These are phyloP conservation scores for Cyclophora albipunctata DNA, from an alignment of 2,888 invertebrate genomes.

Conservation along the genomic window DNA sequence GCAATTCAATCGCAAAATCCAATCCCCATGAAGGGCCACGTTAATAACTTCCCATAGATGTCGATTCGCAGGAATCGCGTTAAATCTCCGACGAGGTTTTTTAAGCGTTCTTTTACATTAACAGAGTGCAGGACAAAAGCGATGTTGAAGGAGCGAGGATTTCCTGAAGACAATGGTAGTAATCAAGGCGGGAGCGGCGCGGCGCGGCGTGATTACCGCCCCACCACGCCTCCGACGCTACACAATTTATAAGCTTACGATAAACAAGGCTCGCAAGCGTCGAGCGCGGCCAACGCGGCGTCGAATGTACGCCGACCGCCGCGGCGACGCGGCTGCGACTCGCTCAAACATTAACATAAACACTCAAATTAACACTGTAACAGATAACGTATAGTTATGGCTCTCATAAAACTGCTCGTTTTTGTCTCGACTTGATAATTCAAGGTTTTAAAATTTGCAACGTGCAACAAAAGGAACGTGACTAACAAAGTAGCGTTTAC, in stretches of 20 bases:
- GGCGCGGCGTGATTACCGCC: conserved; percentile 38
- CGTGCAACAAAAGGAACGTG: conserved; percentile 21
- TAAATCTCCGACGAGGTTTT: conserved; percentile 27
- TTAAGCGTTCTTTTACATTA: conserved; percentile 37
- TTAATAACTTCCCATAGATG: conserved; percentile 32
- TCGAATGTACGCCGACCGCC: conserved; percentile 2
- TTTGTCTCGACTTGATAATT: conserved; percentile 6
- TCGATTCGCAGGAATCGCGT: conserved; percentile 9
- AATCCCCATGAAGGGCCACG: conserved; percentile 37
- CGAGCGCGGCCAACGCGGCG: conserved; percentile 1
- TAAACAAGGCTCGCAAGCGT: conserved; percentile 37
- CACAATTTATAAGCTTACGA: conserved; percentile 47
- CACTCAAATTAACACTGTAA: conserved; percentile 7
- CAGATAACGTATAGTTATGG: conserved; percentile 4
- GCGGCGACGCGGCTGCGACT: conserved; percentile 1
- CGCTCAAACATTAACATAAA: conserved; percentile 7
- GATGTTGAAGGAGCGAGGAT: conserved; percentile 45
- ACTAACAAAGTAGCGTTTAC: conserved; percentile 17
- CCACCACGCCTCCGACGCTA: conserved; percentile 22
- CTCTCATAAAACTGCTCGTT: conserved; percentile 5
- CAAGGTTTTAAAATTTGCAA: conserved; percentile 28
- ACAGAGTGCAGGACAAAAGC: conserved; percentile 45
- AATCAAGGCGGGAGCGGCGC: conserved; percentile 43
- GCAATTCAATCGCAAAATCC: conserved; percentile 47
- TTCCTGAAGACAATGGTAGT: conserved; percentile 56